Conservation (phyloP, 2,888 invertebrate species). For the Thumatha senex region DNA sequence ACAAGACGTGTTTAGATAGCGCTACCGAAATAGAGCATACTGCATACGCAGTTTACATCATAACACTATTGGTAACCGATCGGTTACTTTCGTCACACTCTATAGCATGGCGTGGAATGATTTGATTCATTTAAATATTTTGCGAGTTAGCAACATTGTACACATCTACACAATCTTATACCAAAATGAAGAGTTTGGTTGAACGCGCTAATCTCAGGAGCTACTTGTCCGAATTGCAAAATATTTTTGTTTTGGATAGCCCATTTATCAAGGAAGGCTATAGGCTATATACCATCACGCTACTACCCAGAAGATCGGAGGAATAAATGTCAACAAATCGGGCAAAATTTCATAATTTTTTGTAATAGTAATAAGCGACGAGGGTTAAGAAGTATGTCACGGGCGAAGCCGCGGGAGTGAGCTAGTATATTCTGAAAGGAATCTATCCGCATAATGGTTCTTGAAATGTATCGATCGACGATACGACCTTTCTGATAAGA, state of each 20-base stretch:
- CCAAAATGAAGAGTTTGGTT: no score
- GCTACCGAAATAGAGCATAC: slow-evolving; percentile 52
- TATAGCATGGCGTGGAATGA: slow-evolving; percentile 34
- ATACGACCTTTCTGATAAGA: slow-evolving; percentile 4
- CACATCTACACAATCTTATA: no score
- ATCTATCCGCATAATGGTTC: neutral
- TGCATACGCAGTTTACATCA: slow-evolving; percentile 38
- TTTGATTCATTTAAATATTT: slow-evolving; percentile 24
- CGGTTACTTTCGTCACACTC: slow-evolving; percentile 50
- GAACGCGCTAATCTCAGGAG: no score
- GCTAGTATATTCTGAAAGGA: neutral
- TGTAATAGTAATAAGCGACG: no score
- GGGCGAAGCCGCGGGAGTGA: neutral
- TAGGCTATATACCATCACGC: no score
- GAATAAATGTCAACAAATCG: no score
- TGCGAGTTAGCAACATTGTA: slow-evolving; percentile 9
- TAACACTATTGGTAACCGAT: slow-evolving; percentile 45
- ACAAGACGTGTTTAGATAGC: slow-evolving; percentile 51
- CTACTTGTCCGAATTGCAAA: no score
- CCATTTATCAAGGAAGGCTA: no score
- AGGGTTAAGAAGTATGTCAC: no score
- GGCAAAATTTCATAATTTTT: no score
- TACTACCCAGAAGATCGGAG: no score
- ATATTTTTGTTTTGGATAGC: no score
- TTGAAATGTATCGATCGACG: slow-evolving; percentile 8